These are phyloP conservation scores for Chascanopsetta lugubris DNA, from an alignment of 2,113 vertebrate species.

Conservation along the genomic window DNA sequence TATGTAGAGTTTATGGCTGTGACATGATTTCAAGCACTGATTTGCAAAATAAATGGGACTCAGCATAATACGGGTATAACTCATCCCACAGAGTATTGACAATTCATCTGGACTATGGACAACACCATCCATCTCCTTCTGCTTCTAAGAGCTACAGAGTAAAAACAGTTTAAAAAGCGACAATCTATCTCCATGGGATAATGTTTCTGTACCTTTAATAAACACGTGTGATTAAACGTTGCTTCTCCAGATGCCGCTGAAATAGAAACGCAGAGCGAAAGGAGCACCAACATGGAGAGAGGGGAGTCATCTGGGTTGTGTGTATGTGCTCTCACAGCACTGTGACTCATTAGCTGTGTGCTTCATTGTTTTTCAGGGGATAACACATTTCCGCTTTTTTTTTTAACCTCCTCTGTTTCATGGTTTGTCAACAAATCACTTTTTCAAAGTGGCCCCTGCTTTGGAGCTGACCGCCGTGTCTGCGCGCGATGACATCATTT, in stretches of 20 bases:
- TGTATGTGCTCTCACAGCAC: constrained; percentile 30
- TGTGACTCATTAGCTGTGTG: constrained; percentile 55
- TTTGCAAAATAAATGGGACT: background rate
- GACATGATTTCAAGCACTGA: background rate
- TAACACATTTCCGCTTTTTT: constrained; percentile 41
- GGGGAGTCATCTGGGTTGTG: constrained; percentile 58
- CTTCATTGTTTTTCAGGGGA: constrained; percentile 30
- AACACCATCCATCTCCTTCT: too few species aligned
- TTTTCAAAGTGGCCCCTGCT: constrained; percentile 26
- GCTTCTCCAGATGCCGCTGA: constrained; percentile 19
- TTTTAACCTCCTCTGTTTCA: constrained; percentile 32
- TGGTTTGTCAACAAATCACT: constrained; percentile 60
- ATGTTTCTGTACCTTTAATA: constrained; percentile 2
- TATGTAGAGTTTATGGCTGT: too few species aligned
- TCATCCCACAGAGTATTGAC: background rate
- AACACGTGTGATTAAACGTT: constrained; percentile 39
- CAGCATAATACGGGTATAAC: too few species aligned
- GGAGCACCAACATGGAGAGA: constrained; percentile 36
- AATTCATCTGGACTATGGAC: too few species aligned
- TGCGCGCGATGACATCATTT: constrained; percentile 56
- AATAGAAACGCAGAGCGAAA: constrained; percentile 24
- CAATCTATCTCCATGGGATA: background rate
- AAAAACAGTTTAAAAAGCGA: too few species aligned
- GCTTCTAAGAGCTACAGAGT: too few species aligned
- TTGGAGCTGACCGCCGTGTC: constrained; percentile 27